Conservation (phyloP, 2,888 invertebrate genomes). For the Gonocerus acuteangulatus region DNA sequence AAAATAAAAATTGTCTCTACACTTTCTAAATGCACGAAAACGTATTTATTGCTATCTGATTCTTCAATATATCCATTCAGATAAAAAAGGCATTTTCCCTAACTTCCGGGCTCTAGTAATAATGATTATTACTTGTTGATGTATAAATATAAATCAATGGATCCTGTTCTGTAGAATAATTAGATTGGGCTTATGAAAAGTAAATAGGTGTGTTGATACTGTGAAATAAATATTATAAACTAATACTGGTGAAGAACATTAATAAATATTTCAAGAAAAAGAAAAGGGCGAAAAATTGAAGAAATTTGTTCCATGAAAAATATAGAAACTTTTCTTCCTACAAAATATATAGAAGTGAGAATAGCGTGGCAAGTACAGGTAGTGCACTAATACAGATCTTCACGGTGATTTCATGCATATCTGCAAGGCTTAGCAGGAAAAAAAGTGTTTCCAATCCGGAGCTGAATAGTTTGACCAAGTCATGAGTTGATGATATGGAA, state of each 20-base stretch:
- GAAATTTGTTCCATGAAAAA: neutral
- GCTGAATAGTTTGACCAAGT: conserved; percentile 31
- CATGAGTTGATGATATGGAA: conserved; percentile 30
- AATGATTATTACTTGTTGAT: too few relatives aligned
- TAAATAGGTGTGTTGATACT: neutral
- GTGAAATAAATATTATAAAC: neutral
- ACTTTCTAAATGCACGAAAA: too few relatives aligned
- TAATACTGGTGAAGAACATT: too few relatives aligned
- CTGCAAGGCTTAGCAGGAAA: conserved; percentile 9
- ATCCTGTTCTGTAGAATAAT: too few relatives aligned
- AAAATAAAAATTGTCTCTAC: too few relatives aligned
- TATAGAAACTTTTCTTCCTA: neutral
- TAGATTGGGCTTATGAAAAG: too few relatives aligned
- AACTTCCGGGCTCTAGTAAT: too few relatives aligned
- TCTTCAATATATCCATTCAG: too few relatives aligned
- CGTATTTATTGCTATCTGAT: too few relatives aligned
- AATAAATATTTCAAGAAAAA: neutral
- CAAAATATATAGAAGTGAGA: neutral
- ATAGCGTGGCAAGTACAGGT: conserved; percentile 17
- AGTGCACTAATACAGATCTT: conserved; percentile 17
- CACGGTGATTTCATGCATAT: conserved; percentile 33
- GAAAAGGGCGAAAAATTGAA: neutral
- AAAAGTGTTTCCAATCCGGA: conserved; percentile 28
- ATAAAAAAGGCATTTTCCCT: too few relatives aligned
- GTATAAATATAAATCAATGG: too few relatives aligned